Percentiles rank a stretch among this genome's conserved stretches.
Conservation (phyloP, 2,888 invertebrate genomes). For the Microchrysa polita region DNA sequence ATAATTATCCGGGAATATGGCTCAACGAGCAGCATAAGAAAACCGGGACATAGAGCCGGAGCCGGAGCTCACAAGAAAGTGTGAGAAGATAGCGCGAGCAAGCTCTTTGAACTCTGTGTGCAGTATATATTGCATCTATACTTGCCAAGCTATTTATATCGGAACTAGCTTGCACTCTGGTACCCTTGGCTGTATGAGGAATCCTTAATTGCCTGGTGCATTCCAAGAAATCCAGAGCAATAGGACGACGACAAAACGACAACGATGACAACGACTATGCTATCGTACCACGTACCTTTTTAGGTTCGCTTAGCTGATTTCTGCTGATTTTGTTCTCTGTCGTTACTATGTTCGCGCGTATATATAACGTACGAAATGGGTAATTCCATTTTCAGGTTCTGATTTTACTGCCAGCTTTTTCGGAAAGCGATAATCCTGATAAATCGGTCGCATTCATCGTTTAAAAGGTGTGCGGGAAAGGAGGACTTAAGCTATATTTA, state of each 20-base stretch:
- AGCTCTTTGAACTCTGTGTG: slow-evolving; percentile 1
- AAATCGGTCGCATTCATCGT: not conserved
- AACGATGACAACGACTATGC: too few relatives aligned
- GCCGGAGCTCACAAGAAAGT: not conserved
- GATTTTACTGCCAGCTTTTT: slow-evolving; percentile 18
- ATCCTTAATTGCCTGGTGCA: slow-evolving; percentile 38
- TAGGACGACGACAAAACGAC: not conserved
- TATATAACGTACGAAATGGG: not conserved
- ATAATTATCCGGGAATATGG: slow-evolving; percentile 35
- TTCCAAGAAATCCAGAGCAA: not conserved
- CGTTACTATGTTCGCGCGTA: not conserved
- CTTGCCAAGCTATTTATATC: not conserved
- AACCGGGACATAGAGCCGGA: not conserved
- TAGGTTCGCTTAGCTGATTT: not conserved
- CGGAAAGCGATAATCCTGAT: slow-evolving; percentile 10
- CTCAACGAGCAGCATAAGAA: not conserved
- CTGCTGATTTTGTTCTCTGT: not conserved
- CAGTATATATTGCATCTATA: not conserved
- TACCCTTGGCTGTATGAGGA: not conserved
- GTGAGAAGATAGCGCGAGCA: not conserved
- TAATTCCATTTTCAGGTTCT: not conserved
- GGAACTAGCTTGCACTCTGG: not conserved
- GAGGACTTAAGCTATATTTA: not conserved
- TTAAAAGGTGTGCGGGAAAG: not conserved
- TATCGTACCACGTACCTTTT: not conserved